Evolutionary conservation across 2,888 invertebrate genomes (phyloP), one percentile per base, ranked within the genome.

Genomic region (Chorisops tibialis): DNA sequence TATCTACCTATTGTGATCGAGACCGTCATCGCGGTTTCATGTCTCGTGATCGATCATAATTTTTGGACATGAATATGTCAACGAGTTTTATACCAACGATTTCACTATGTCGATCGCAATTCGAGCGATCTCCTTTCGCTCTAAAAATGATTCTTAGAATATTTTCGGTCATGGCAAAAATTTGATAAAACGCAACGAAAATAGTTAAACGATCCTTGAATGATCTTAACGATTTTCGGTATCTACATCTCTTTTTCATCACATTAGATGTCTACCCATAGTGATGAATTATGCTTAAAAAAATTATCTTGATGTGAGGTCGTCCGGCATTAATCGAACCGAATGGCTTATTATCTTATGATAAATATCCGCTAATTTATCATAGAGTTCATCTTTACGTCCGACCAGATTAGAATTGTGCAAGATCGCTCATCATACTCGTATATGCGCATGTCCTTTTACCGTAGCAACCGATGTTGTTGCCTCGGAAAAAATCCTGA

Each of bases 1-100:
- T 59, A 64, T 64, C 63, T 61, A 38, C 39, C 22, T 61, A 64
- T 64, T 61, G 49, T 64, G 63, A 64, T 64, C 61, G 52, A 45
- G 22, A 47, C 51, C 52, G 59, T 64, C 64, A 52, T 52, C 52
- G 9, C 30, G 19, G 39, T 22, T 19, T 35, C 14, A 58, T 51
- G 39, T 39, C 52, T 47, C 22, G 59, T 59, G 59, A 64, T 64
- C 64, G 64, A 64, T 64, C 64, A 64, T 64, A 61, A 54, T 59
- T 61, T 61, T 30, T 14, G 24, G 59, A 59, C 61, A 59, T 50
- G 59, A 58, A 64, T 64, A 64, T 64, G 61, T 64, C 64, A 64
- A 50, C 61, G 54, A 3, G 39, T 41, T 41, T 54, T 54, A 41
- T 41, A 41, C 24, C 41, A n/a, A n/a, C n/a, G n/a, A n/a, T n/a